These are phyloP conservation scores for Poeciliopsis gracilis DNA, from an alignment of 2,797 vertebrate genomes.

Conservation along the genomic window DNA sequence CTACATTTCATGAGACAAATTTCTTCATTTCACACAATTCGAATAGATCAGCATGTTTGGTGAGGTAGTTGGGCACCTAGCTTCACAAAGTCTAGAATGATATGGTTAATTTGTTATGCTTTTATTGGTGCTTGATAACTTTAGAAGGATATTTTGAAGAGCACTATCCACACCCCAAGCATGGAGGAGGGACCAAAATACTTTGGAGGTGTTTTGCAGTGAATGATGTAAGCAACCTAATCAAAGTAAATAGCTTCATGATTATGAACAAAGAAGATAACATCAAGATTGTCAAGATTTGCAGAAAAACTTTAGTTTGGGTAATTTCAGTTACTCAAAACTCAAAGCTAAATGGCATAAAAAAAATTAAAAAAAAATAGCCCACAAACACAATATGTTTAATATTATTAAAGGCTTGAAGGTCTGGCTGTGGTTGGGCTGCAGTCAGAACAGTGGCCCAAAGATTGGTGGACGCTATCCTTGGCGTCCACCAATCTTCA, in stretches of 20 bases:
- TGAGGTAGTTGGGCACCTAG: too few species aligned
- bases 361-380: too few species aligned
- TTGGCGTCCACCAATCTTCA: too few species aligned
- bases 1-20: too few species aligned
- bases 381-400: not conserved
- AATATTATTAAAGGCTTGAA: not conserved
- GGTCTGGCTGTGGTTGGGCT: too few species aligned
- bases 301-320: not conserved
- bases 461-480: too few species aligned
- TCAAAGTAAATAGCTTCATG: not conserved
- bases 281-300: not conserved
- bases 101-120: not conserved
- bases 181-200: not conserved
- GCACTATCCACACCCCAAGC: not conserved
- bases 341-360: not conserved
- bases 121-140: not conserved
- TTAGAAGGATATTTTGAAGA: not conserved
- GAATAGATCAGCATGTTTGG: too few species aligned
- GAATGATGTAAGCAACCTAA: not conserved
- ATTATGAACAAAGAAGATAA: not conserved
- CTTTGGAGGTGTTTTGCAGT: not conserved
- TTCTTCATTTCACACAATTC: too few species aligned
- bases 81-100: not conserved
- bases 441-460: too few species aligned
- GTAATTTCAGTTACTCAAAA: not conserved